Base-by-base conservation (phyloP, 2,797 vertebrate species). In the Sebastes paucispinis region DNA sequence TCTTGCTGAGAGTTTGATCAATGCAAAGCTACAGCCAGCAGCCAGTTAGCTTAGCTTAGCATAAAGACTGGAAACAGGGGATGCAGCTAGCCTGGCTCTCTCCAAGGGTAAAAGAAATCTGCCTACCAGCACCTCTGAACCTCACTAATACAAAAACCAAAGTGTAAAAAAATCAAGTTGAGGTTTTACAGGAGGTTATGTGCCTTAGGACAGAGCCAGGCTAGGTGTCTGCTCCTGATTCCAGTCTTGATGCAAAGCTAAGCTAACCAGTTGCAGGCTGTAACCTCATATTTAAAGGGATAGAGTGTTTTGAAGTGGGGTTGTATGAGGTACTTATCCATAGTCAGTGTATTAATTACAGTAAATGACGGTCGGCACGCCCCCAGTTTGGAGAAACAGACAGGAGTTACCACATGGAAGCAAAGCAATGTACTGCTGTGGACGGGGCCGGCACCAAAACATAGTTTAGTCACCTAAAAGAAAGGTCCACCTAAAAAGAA, bases 121-220 rank as follows among this genome's bases (percentile, higher is more conserved):
- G 34, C 50, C 62, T 11, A 16, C 6, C 20, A 50, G 39, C 43
- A 74, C 60, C 6, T 54, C 22, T 75, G 25, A 54, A 72, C 22
- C 50, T 73, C 39, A 57, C 14, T 34, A 11, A 50, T 22, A 60
- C 1, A 64, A 81, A 79, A 79, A 54, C 74, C 85, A 87, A 88
- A 88, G 32, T 79, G 25, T 67, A 70, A 73, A 52, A 20, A 78
- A 80, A 59, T 64, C n/a, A 54, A 58, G 29, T 54, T 71, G 60
- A 63, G 31, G 25, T 87, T 75, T 79, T 73, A 50, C 5, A 1
- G 39, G 36, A 31, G 32, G 24, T 55, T 22, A 22, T 62, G 57
- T 55, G 13, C 6, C 16, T 60, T 34, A 31, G 58, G 50, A 77
- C 32, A 31, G 55, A 69, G 63, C 5, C 36, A 34, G 31, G 47